Percentiles rank a stretch among this genome's conserved stretches.
These are phyloP conservation scores for Synergus itoensis DNA, from an alignment of 2,888 invertebrate genomes.

Conservation along the genomic window DNA sequence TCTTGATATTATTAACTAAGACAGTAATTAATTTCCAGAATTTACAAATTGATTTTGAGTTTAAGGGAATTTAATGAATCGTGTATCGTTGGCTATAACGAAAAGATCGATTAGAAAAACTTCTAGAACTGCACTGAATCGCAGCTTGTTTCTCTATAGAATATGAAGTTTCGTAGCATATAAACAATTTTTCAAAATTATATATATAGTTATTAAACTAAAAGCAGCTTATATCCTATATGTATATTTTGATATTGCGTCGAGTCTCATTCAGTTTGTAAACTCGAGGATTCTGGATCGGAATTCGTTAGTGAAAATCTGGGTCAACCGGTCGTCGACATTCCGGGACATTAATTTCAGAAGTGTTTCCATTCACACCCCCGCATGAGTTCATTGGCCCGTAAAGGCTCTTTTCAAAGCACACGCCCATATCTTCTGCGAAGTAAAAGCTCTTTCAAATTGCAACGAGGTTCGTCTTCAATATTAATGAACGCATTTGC, in stretches of 20 bases:
- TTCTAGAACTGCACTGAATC: too few relatives aligned
- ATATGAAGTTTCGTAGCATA: too few relatives aligned
- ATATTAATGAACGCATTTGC: constrained; percentile 71
- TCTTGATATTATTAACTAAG: constrained; percentile 6
- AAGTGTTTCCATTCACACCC: constrained; percentile 66
- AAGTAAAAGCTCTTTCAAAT: constrained; percentile 64
- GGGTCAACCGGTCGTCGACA: constrained; percentile 67
- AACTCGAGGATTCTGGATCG: constrained; percentile 13
- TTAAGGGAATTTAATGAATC: not conserved
- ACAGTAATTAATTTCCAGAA: not conserved
- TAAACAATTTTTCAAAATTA: too few relatives aligned
- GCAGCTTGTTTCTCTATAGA: too few relatives aligned
- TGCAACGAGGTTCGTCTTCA: constrained; percentile 58
- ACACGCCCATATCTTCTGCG: constrained; percentile 51
- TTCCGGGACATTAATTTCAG: constrained; percentile 66
- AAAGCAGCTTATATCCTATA: not conserved
- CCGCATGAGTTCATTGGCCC: constrained; percentile 59
- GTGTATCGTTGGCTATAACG: too few relatives aligned
- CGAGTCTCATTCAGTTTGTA: constrained; percentile 28
- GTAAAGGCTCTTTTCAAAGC: constrained; percentile 63
- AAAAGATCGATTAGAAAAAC: too few relatives aligned
- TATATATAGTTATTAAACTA: not conserved
- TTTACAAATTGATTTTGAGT: not conserved
- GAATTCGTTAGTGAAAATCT: constrained; percentile 52
- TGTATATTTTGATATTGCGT: not conserved